A percentile compares a stretch with the other conserved stretches of the same genome.
These are phyloP conservation scores for Otocyon megalotis DNA, from an alignment of 2,113 vertebrate species.

Conservation along the genomic window DNA sequence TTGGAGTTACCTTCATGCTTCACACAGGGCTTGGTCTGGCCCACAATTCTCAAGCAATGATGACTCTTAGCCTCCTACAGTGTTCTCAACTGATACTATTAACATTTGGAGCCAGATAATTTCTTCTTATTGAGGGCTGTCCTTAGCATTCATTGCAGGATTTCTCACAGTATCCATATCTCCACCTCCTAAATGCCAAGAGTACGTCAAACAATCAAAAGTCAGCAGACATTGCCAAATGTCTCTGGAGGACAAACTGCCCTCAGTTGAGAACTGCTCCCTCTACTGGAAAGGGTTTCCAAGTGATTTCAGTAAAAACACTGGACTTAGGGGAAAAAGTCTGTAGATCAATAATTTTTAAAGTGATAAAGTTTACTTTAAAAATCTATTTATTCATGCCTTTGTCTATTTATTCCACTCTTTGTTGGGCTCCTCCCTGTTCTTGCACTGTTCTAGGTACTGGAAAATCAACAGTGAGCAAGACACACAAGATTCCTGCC, in stretches of 20 bases:
- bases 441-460: neutral
- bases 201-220: neutral
- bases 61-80: neutral
- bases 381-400: neutral
- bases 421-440: neutral
- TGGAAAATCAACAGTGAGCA: neutral
- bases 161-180: too few relatives aligned
- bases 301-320: neutral
- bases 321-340: neutral
- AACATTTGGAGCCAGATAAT: neutral
- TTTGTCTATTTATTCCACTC: neutral
- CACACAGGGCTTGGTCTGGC: neutral
- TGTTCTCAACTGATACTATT: neutral
- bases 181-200: neutral
- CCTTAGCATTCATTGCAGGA: too few relatives aligned
- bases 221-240: neutral
- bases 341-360: neutral
- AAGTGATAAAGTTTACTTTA: neutral
- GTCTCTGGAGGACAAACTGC: neutral
- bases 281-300: neutral
- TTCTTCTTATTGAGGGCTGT: neutral
- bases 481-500: neutral
- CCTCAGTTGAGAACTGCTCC: neutral
- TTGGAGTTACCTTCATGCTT: accelerated
- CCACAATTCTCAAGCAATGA: neutral